Evolutionary conservation across 2,888 invertebrate species (phyloP).

Genomic region (Euphydryas editha): DNA sequence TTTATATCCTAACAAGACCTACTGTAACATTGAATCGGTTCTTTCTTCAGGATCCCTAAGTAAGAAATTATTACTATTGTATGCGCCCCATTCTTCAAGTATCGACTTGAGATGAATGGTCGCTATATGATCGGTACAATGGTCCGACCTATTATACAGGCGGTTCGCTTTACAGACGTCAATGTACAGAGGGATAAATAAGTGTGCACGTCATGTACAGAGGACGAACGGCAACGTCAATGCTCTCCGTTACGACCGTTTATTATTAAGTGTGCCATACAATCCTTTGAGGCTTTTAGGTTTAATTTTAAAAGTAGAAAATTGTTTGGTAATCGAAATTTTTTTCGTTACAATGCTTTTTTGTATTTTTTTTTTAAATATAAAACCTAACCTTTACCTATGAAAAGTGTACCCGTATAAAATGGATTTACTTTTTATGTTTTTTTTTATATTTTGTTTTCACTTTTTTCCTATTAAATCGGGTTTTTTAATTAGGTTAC

Average conservation of each 20-base stretch:
- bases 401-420: no score
- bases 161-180: conserved; percentile 56
- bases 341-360: not conserved
- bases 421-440: no score
- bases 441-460: no score
- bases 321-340: not conserved
- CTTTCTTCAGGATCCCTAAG: conserved; percentile 22
- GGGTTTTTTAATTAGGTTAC: no score
- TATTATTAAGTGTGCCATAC: conserved; percentile 40
- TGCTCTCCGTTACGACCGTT: conserved; percentile 52
- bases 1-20: not conserved
- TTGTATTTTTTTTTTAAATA: not conserved
- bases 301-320: conserved; percentile 10
- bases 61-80: conserved; percentile 63
- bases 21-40: conserved; percentile 15
- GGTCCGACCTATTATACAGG: conserved; percentile 69
- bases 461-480: no score
- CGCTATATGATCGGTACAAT: conserved; percentile 54
- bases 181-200: conserved; percentile 49
- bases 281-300: conserved; percentile 7
- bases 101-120: conserved; percentile 63
- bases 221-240: conserved; percentile 53
- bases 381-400: no score
- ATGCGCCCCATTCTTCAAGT: conserved; percentile 59
- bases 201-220: conserved; percentile 65